phyloP scores from a whole-genome alignment of 2,888 invertebrate species.

The Flexamia atlantica region DNA sequence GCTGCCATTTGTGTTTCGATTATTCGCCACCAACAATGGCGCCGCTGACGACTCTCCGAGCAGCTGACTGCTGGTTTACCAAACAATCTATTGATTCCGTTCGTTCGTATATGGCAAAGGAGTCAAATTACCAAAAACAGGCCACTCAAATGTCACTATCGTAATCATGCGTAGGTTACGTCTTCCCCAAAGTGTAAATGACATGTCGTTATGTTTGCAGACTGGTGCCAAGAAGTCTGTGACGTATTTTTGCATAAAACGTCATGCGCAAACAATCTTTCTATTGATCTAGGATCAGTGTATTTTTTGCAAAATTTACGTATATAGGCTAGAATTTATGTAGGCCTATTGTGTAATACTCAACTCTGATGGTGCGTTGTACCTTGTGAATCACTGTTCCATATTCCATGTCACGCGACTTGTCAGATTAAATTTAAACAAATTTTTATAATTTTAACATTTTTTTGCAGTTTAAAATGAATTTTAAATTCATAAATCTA shows the following conservation, averaged over 20 bases:
- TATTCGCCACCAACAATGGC: constrained; percentile 63
- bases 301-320: constrained; percentile 30
- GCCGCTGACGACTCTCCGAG: constrained; percentile 60
- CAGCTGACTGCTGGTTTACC: constrained; percentile 58
- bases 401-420: too few relatives aligned
- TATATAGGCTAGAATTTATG: too few relatives aligned
- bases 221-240: constrained; percentile 55
- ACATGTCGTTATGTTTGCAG: neutral
- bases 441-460: too few relatives aligned
- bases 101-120: constrained; percentile 57
- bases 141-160: constrained; percentile 47
- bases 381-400: too few relatives aligned
- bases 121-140: constrained; percentile 56
- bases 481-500: too few relatives aligned
- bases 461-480: too few relatives aligned
- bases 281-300: constrained; percentile 65
- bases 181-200: too few relatives aligned
- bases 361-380: too few relatives aligned
- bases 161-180: neutral
- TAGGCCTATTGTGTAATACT: too few relatives aligned
- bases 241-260: constrained; percentile 57
- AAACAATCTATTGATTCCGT: constrained; percentile 53
- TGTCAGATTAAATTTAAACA: too few relatives aligned
- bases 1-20: constrained; percentile 63
- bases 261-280: constrained; percentile 68